Conservation (phyloP, 2,113 vertebrate genomes). For the Brachirus orientalis region DNA sequence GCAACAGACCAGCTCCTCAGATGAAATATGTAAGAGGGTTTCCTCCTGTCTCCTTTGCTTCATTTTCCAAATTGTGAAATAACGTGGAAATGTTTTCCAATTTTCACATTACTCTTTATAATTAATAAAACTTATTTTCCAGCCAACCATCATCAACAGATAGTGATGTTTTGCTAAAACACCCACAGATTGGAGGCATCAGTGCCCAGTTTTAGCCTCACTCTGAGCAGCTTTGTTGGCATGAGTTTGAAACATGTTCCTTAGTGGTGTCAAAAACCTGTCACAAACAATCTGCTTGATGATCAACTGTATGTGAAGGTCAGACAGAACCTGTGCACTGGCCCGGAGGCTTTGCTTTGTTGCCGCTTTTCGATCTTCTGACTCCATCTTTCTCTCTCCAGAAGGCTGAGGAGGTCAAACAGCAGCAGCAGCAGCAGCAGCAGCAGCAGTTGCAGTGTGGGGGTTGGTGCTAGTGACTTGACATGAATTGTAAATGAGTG, state of each 20-base stretch:
- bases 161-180: not conserved
- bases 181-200: not conserved
- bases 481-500: constrained; percentile 78
- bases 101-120: too few relatives aligned
- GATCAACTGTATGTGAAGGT: constrained; percentile 40
- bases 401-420: constrained; percentile 41
- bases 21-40: not conserved
- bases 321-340: constrained; percentile 27
- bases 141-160: not conserved
- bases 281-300: constrained; percentile 34
- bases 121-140: too few relatives aligned
- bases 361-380: constrained; percentile 18
- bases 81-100: too few relatives aligned
- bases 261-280: constrained; percentile 20
- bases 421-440: constrained; percentile 1
- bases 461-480: constrained; percentile 42
- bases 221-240: not conserved
- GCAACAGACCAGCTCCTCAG: not conserved
- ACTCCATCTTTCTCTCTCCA: constrained; percentile 2
- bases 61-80: too few relatives aligned
- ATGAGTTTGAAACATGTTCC: constrained; percentile 20
- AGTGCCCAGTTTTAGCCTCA: not conserved
- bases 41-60: not conserved
- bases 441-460: not conserved
- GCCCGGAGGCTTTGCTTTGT: constrained; percentile 28